phyloP scores from a whole-genome alignment of 2,797 vertebrate species.

The Cygnus olor region DNA sequence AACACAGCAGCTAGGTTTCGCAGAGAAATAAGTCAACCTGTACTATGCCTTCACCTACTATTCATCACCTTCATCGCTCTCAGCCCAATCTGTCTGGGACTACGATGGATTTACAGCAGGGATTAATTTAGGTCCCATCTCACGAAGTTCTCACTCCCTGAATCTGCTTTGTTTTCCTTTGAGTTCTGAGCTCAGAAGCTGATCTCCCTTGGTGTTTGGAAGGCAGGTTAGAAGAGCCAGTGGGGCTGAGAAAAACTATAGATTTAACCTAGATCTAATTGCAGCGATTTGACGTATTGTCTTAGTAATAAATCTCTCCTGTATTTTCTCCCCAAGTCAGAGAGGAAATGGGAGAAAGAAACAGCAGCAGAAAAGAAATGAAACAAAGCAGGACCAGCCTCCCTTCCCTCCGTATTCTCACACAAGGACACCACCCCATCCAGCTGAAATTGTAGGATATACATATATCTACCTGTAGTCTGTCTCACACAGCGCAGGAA shows the following conservation, averaged over 20 bases:
- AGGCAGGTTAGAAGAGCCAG: background rate
- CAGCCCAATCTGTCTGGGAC: background rate
- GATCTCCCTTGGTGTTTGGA: background rate
- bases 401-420: background rate
- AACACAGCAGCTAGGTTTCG: background rate
- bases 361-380: background rate
- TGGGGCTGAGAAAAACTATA: background rate
- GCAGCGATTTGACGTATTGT: conserved; percentile 18
- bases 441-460: background rate
- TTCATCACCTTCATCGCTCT: background rate
- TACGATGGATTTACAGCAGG: background rate
- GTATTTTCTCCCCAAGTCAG: background rate
- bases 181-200: conserved; percentile 34
- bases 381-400: background rate
- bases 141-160: background rate
- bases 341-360: background rate
- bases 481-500: background rate
- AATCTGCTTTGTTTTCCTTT: conserved; percentile 58
- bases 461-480: background rate
- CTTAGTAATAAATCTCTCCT: conserved; percentile 30
- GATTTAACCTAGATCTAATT: conserved; percentile 11
- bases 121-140: background rate
- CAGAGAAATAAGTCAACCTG: background rate
- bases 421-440: background rate
- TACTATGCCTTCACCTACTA: background rate